Base-by-base conservation (phyloP, 2,113 vertebrate species). In the Agapornis roseicollis region DNA sequence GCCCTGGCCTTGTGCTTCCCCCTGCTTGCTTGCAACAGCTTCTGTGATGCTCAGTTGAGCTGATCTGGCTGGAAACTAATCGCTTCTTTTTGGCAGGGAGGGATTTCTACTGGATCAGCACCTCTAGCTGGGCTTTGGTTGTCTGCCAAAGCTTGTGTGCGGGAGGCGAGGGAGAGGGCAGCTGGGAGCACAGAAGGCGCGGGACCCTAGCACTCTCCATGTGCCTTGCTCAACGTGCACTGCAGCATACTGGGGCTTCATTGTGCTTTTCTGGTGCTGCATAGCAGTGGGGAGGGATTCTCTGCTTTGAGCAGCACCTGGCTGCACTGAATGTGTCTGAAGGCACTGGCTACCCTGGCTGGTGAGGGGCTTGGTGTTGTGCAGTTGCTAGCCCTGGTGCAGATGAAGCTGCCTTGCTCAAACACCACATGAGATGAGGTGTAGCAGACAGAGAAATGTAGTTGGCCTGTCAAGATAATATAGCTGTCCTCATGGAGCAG, bases 231-330 rank as follows among this genome's bases (percentile, higher is more conserved):
- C 0, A 2, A 53, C 33, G 50, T 28, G 28, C 56, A 44, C 58
- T 41, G 3, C 18, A 17, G 73, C 0, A 1, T 37, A 2, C n/a
- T 4, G 3, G 22, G 25, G 46, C n/a, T 41, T 71, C 39, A 37
- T 37, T 0, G 1, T 39, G 63, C 22, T 20, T 2, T 17, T 1
- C 6, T 27, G 52, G 49, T 6, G 22, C 39, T 49, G 70, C n/a
- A 39, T 6, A 33, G 46, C 0, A 0, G n/a, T 1, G 2, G 31
- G 64, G 44, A n/a, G 31, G 64, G 44, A n/a, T 61, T 23, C n/a
- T 47, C 28, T 0, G 20, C 14, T 33, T 33, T 6, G 37, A 19
- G 7, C 0, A 4, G 41, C 27, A n/a, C 8, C 13, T n/a, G 41
- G 23, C 64, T 42, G 29, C 22, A 3, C 23, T 29, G 73, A 17